Evolutionary conservation across 2,797 vertebrate genomes (phyloP).

Genomic region (Lemur catta): DNA sequence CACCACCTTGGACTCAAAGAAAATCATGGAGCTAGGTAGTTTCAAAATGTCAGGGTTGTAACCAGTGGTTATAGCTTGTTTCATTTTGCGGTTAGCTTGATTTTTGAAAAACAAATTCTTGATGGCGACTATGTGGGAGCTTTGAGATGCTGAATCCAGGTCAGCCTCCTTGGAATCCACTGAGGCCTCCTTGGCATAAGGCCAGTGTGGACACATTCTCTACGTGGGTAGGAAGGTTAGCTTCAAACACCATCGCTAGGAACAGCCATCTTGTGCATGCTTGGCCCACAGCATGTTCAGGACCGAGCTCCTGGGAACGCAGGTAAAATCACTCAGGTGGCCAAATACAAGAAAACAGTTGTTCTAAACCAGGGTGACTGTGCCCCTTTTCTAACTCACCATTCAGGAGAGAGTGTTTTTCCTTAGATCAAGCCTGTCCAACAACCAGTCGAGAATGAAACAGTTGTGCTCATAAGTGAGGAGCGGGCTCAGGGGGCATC

Average conservation of each 20-base stretch:
- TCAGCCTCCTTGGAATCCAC: neutral
- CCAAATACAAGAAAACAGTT: neutral
- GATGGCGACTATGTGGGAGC: neutral
- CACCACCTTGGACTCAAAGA: neutral
- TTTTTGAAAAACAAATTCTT: conserved; percentile 22
- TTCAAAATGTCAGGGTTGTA: neutral
- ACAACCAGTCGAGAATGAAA: neutral
- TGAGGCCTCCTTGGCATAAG: neutral
- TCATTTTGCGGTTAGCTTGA: conserved; percentile 19
- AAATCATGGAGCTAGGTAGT: neutral
- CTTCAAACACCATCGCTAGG: neutral
- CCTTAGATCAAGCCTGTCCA: neutral
- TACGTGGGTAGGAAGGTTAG: neutral
- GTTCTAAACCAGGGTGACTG: neutral
- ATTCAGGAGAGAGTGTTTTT: neutral
- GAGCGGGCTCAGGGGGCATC: neutral
- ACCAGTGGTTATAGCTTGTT: neutral
- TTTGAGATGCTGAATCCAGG: neutral
- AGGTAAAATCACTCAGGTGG: neutral
- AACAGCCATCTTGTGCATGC: neutral
- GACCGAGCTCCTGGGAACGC: neutral
- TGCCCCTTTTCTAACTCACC: neutral
- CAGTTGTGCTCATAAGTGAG: neutral
- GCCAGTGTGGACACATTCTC: neutral
- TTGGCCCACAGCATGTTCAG: neutral